Evolutionary conservation across 2,113 vertebrate species (phyloP).

Genomic region (Vicugna pacos): DNA sequence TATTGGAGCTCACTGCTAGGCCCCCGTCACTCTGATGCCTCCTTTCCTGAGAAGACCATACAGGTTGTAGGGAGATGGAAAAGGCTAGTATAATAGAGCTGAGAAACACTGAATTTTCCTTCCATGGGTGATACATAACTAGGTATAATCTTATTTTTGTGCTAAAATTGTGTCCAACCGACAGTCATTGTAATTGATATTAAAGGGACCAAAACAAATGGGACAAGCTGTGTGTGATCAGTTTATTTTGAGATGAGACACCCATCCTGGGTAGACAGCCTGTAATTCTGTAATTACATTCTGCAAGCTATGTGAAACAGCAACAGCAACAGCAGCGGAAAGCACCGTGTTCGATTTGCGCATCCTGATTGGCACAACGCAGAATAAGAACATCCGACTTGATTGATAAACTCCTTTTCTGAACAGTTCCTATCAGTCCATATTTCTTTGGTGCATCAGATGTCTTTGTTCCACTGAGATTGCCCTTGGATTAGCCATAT

Average conservation of each 20-base stretch:
- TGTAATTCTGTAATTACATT: constrained; percentile 53
- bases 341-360: neutral
- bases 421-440: neutral
- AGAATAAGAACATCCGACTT: neutral
- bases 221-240: neutral
- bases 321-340: neutral
- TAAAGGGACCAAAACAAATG: constrained; percentile 51
- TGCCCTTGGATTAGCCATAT: neutral
- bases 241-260: constrained; percentile 52
- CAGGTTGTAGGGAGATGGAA: constrained; percentile 15
- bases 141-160: constrained; percentile 59
- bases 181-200: constrained; percentile 43
- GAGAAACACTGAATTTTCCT: constrained; percentile 59
- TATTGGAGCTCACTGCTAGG: neutral
- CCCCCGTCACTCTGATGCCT: neutral
- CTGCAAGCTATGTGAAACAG: neutral
- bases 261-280: neutral
- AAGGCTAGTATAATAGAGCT: neutral
- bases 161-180: constrained; percentile 53
- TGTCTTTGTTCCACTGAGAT: neutral
- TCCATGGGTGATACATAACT: constrained; percentile 35
- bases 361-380: neutral
- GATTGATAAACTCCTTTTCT: neutral
- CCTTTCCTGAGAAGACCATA: neutral
- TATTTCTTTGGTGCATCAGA: neutral